These are phyloP conservation scores for Cnemophilus loriae DNA, from an alignment of 2,113 vertebrate genomes.

Conservation along the genomic window DNA sequence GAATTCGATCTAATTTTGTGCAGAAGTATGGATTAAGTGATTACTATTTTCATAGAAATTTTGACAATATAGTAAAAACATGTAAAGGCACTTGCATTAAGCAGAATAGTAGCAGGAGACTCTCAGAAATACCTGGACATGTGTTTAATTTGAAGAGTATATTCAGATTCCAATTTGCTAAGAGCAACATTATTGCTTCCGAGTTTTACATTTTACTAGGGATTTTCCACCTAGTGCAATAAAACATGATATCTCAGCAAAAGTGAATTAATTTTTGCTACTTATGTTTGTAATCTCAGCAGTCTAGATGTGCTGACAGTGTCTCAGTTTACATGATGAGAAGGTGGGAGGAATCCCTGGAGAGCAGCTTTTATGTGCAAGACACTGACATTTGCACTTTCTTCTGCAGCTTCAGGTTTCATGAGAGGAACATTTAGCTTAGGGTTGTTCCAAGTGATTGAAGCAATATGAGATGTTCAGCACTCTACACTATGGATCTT, in stretches of 20 bases:
- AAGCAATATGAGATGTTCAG: neutral
- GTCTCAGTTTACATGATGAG: neutral
- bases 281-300: neutral
- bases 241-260: neutral
- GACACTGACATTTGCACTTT: neutral
- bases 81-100: neutral
- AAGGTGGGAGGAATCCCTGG: neutral
- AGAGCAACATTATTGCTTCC: neutral
- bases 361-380: neutral
- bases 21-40: neutral
- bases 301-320: neutral
- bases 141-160: neutral
- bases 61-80: neutral
- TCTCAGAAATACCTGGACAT: neutral
- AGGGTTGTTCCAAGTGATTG: neutral
- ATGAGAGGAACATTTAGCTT: neutral
- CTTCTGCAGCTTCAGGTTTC: neutral
- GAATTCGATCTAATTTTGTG: neutral
- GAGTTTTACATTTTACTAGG: neutral
- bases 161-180: neutral
- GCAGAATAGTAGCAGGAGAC: neutral
- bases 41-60: neutral
- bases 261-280: neutral
- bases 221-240: neutral
- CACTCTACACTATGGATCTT: neutral